phyloP scores from a whole-genome alignment of 2,113 vertebrate species.

The Mormoops blainvillei region DNA sequence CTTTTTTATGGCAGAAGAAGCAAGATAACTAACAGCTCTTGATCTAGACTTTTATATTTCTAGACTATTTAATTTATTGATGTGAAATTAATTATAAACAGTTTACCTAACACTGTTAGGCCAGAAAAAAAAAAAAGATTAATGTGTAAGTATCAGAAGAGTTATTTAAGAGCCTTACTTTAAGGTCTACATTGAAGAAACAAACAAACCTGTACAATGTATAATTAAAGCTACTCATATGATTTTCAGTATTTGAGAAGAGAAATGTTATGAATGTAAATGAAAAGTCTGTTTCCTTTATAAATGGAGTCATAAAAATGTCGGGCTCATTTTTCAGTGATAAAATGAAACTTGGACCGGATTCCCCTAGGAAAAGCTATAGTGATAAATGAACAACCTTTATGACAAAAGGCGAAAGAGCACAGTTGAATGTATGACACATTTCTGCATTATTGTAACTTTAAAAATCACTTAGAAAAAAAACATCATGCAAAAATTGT shows the following conservation, averaged over 20 bases:
- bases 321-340: slow-evolving; percentile 15
- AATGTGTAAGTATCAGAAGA: slow-evolving; percentile 60
- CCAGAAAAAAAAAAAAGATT: slow-evolving; percentile 44
- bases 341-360: slow-evolving; percentile 32
- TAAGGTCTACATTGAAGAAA: slow-evolving; percentile 32
- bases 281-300: slow-evolving; percentile 48
- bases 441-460: background rate
- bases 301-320: slow-evolving; percentile 42
- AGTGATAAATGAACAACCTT: slow-evolving; percentile 31
- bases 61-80: slow-evolving; percentile 61
- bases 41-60: slow-evolving; percentile 29
- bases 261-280: slow-evolving; percentile 52
- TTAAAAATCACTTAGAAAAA: slow-evolving; percentile 20
- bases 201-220: slow-evolving; percentile 36
- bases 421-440: background rate
- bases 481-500: background rate
- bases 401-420: slow-evolving; percentile 46
- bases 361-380: slow-evolving; percentile 34
- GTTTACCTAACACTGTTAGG: slow-evolving; percentile 47
- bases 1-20: slow-evolving; percentile 12
- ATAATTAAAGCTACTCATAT: slow-evolving; percentile 64
- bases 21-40: slow-evolving; percentile 28
- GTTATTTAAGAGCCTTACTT: slow-evolving; percentile 51
- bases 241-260: slow-evolving; percentile 60
- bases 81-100: slow-evolving; percentile 69